Conservation (phyloP, 2,797 vertebrate species). For the Melanotaenia nigrans region DNA sequence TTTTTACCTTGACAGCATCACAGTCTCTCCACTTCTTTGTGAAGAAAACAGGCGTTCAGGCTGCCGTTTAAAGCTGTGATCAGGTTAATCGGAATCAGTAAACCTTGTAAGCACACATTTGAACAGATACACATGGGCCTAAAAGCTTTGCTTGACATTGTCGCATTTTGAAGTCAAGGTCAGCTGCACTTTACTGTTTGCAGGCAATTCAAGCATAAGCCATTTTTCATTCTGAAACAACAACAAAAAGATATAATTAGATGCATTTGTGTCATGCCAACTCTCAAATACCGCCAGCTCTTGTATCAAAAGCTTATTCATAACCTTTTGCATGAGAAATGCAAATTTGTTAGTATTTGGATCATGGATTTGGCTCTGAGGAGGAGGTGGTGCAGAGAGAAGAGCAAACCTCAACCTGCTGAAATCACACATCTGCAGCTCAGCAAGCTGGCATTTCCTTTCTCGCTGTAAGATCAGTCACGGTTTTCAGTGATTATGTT, state of each 20-base stretch:
- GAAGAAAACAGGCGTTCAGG: background rate
- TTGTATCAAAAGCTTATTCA: conserved; percentile 38
- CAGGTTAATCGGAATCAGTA: conserved; percentile 9
- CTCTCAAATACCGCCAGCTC: conserved; percentile 29
- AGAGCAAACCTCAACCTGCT: conserved; percentile 56
- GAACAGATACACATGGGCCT: background rate
- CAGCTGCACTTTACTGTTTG: conserved; percentile 33
- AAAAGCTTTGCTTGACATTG: conserved; percentile 27
- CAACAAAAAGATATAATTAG: conserved; percentile 50
- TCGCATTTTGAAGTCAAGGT: conserved; percentile 39
- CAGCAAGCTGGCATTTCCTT: conserved; percentile 56
- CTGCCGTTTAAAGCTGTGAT: conserved; percentile 26
- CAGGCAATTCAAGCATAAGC: conserved; percentile 41
- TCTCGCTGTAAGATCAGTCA: conserved; percentile 71
- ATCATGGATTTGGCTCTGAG: conserved; percentile 49
- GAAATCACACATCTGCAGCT: conserved; percentile 73
- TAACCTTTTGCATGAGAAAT: conserved; percentile 55
- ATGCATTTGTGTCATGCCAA: conserved; percentile 47
- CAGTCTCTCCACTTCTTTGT: background rate
- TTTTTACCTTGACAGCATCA: conserved; percentile 20
- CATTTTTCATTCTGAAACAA: conserved; percentile 32
- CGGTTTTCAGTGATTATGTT: conserved; percentile 66
- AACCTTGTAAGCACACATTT: background rate
- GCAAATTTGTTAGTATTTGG: conserved; percentile 58
- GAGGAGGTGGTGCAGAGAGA: conserved; percentile 34